A percentile compares a stretch with the other conserved stretches of the same genome.
Conservation (phyloP, 2,888 invertebrate species). For the Clunio marinus region DNA sequence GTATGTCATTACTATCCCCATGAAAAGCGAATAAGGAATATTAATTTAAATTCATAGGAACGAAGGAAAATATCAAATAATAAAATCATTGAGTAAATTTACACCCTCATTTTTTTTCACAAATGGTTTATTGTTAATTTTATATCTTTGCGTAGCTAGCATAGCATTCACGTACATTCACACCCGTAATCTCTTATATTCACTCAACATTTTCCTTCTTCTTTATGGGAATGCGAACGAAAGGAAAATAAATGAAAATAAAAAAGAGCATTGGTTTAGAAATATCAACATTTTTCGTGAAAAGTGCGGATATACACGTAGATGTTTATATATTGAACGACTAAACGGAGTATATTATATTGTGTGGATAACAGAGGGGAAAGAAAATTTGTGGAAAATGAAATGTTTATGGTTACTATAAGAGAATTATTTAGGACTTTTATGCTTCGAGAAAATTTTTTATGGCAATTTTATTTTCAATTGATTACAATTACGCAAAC, state of each 20-base stretch:
- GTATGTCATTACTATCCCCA: constrained; percentile 9
- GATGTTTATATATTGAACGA: constrained; percentile 13
- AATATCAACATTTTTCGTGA: constrained; percentile 20
- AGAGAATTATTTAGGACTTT: constrained; percentile 35
- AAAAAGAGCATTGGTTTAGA: neutral
- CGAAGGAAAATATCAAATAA: constrained; percentile 36
- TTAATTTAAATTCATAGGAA: constrained; percentile 37
- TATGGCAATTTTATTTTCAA: constrained; percentile 34
- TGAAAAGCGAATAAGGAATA: neutral
- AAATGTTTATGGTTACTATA: constrained; percentile 37
- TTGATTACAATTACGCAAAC: constrained; percentile 34
- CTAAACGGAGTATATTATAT: constrained; percentile 28
- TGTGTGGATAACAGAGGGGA: constrained; percentile 36
- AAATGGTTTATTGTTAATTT: constrained; percentile 36
- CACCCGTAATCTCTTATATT: constrained; percentile 33
- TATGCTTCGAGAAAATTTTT: constrained; percentile 20
- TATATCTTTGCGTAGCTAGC: neutral
- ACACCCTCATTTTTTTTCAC: constrained; percentile 27
- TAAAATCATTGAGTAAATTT: constrained; percentile 39
- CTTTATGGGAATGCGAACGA: constrained; percentile 12
- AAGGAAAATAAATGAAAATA: constrained; percentile 5
- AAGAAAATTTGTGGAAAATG: constrained; percentile 36
- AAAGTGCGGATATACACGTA: constrained; percentile 34
- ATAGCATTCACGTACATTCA: constrained; percentile 8
- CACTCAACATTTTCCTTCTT: neutral